Base-by-base conservation (phyloP, 2,797 vertebrate genomes). In the Melanotaenia trifasciata region DNA sequence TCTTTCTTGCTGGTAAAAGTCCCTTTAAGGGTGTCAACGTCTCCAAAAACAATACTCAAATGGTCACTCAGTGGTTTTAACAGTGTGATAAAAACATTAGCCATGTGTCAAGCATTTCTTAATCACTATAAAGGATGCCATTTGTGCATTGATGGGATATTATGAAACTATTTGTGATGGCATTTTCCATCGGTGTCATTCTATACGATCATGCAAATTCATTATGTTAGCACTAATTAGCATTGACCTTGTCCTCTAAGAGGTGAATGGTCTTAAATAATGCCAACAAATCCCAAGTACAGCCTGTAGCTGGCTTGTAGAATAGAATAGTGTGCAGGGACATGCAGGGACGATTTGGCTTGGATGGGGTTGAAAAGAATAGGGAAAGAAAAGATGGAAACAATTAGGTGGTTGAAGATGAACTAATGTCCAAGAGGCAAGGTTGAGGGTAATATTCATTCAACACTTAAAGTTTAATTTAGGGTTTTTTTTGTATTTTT, bases 21-120 rank as follows among this genome's bases (percentile, higher is more conserved):
- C 85, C 84, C 81, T 90, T 88, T 83, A 79, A 88, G 82, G 88
- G 89, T 85, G 90, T 89, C 87, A 90, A 88, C 84, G 88, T 83
- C 70, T 77, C 83, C 68, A 92, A 90, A 87, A 93, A 78, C 84
- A 82, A 80, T 85, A 70, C 86, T 72, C 81, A 87, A 91, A 93
- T 87, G 89, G 90, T 87, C 89, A 88, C 83, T 84, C 78, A 81
- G 85, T 78, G 87, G 81, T 91, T 92, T 87, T 83, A 91, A 90
- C 88, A 90, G 89, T 81, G 70, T 86, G 87, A 88, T 89, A 84
- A 87, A 79, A 86, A 88, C 90, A 91, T 91, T 91, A 93, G 84
- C 91, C 87, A 92, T 91, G 90, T 91, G 90, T 90, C 90, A 88
- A 85, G 81, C 85, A 86, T 87, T 87, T 72, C 88, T 86, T 91